Evolutionary conservation across 2,888 invertebrate species (phyloP).

Genomic region (Athetis lepigone): DNA sequence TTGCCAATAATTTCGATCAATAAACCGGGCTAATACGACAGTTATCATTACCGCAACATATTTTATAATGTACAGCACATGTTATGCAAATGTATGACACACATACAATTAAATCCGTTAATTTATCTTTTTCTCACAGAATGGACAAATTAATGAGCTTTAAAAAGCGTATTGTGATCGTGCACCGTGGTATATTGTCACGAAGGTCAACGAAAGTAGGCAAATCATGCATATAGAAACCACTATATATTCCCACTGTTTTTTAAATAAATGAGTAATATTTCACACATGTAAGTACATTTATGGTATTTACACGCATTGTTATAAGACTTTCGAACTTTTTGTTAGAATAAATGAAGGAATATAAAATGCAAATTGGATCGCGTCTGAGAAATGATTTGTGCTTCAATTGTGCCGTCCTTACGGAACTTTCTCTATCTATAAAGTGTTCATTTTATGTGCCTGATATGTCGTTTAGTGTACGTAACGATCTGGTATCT

Average conservation of each 20-base stretch:
- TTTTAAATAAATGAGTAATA: constrained; percentile 50
- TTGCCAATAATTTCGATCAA: constrained; percentile 33
- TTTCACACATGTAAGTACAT: constrained; percentile 46
- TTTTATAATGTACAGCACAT: constrained; percentile 13
- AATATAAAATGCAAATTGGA: constrained; percentile 53
- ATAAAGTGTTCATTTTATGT: constrained; percentile 57
- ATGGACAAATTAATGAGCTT: constrained; percentile 26
- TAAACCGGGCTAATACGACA: constrained; percentile 26
- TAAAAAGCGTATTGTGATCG: constrained; percentile 34
- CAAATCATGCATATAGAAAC: constrained; percentile 41
- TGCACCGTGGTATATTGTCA: constrained; percentile 28
- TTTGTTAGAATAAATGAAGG: constrained; percentile 38
- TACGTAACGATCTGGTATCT: constrained; percentile 57
- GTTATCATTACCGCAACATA: constrained; percentile 30
- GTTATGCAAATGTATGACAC: constrained; percentile 27
- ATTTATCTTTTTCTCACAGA: constrained; percentile 28
- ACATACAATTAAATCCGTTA: constrained; percentile 24
- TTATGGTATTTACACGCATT: constrained; percentile 46
- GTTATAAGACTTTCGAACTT: constrained; percentile 54
- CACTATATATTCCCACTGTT: constrained; percentile 56
- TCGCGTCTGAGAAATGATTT: constrained; percentile 42
- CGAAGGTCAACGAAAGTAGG: constrained; percentile 61
- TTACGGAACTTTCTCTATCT: constrained; percentile 57
- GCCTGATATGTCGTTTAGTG: constrained; percentile 36
- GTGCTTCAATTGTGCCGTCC: constrained; percentile 45